Evolutionary conservation across 1,140 invertebrate genomes (phyloP), one percentile per base, ranked within the genome.

Genomic region (Camponotus pennsylvanicus): DNA sequence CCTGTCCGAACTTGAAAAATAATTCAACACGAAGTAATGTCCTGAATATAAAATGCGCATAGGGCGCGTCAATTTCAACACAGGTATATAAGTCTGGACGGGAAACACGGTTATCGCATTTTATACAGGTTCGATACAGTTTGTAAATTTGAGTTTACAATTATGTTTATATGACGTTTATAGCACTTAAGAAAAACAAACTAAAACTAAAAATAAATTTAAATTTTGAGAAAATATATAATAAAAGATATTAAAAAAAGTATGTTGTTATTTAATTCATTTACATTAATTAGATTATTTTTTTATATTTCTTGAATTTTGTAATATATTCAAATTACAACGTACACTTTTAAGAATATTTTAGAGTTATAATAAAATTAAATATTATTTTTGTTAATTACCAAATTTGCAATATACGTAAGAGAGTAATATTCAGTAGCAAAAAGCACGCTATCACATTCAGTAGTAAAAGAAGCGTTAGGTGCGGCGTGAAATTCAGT

Each of bases 1-100:
- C 57, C 67, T 87, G 89, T 85, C 89, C 89, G 71, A 90, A 90
- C 82, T 87, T 90, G 88, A 90, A 86, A 90, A 90, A 90, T 90
- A 90, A 90, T 90, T 90, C 86, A 90, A 76, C 64, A 79, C 70
- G 69, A 83, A 76, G 86, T 88, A 89, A 90, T 89, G 89, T 85
- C 70, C 79, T 80, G 88, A 90, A 89, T 90, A 85, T 87, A 85
- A 89, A 87, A 90, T 89, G 57, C 79, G 11, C 70, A 40, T 55
- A 34, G 75, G 37, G 27, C 37, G 69, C 15, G 78, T 75, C 70
- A 82, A 86, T 89, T 82, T 82, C 70, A 71, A 34, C 66, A 61
- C 69, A 73, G 63, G 42, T 80, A 42, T 45, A 71, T 2, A 69
- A 70, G 49, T 70, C 78, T 32, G 11, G 59, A 49, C 52, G 32